Conservation (phyloP, 2,113 vertebrate species). For the Lates calcarifer region DNA sequence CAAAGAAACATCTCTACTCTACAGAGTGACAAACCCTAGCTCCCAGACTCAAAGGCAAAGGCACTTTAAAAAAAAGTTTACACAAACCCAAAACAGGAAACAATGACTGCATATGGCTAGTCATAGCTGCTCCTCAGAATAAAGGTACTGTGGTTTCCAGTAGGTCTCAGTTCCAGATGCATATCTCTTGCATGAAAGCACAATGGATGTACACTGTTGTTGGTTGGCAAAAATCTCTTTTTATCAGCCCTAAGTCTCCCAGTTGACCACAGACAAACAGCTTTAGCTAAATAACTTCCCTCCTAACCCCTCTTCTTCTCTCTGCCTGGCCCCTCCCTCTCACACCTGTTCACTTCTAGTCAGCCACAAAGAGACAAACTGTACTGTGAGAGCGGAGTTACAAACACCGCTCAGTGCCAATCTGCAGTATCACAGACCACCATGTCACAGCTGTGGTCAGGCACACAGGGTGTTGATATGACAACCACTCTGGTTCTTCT, state of each 20-base stretch:
- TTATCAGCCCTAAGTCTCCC: not conserved
- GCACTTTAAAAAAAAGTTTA: not conserved
- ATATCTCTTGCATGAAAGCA: conserved; percentile 7
- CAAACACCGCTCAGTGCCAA: not conserved
- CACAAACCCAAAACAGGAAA: conserved; percentile 66
- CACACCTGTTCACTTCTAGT: conserved; percentile 66
- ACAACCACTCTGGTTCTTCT: conserved; percentile 50
- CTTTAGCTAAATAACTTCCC: conserved; percentile 62
- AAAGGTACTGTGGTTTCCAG: conserved; percentile 45
- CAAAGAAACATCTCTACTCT: conserved; percentile 20
- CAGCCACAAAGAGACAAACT: conserved; percentile 5
- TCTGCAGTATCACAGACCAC: conserved; percentile 3
- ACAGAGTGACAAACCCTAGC: not conserved
- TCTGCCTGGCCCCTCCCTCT: conserved; percentile 48
- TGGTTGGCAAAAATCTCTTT: conserved; percentile 25
- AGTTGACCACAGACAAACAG: conserved; percentile 31
- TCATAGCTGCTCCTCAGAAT: conserved; percentile 51
- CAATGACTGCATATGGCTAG: conserved; percentile 47
- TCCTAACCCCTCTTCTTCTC: conserved; percentile 64
- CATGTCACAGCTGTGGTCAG: conserved; percentile 39
- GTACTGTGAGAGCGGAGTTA: conserved; percentile 4
- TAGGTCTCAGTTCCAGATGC: conserved; percentile 11
- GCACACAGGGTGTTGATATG: conserved; percentile 32
- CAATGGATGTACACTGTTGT: not conserved
- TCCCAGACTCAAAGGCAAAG: conserved; percentile 20